Conservation (phyloP, 1,140 invertebrate species). For the Eulimnadia texana region DNA sequence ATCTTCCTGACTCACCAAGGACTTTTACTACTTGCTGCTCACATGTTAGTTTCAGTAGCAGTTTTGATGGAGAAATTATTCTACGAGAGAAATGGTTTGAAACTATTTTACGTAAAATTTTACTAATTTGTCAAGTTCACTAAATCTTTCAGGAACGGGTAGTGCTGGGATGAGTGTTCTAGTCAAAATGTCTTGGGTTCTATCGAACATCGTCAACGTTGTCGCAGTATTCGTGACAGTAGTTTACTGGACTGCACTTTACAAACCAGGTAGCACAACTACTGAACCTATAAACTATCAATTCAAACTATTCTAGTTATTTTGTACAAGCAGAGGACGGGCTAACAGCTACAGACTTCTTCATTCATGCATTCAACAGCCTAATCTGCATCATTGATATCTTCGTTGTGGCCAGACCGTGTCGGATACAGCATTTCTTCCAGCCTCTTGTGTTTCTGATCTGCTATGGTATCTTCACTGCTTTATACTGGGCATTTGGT, state of each 20-base stretch:
- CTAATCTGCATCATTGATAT: slow-evolving; percentile 56
- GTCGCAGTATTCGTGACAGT: background rate
- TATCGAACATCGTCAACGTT: background rate
- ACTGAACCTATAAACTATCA: background rate
- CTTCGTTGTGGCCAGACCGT: slow-evolving; percentile 47
- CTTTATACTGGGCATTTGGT: slow-evolving; percentile 52
- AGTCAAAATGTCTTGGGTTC: background rate
- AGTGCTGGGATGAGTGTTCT: background rate
- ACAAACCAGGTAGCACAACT: background rate
- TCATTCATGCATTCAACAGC: slow-evolving; percentile 56
- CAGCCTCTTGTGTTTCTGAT: slow-evolving; percentile 44
- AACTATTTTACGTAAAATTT: too few relatives aligned
- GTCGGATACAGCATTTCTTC: slow-evolving; percentile 51
- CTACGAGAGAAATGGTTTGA: too few relatives aligned
- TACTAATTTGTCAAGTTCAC: too few relatives aligned
- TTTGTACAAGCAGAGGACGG: too few relatives aligned
- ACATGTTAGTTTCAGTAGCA: too few relatives aligned
- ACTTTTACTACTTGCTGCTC: too few relatives aligned
- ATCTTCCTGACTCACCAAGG: too few relatives aligned
- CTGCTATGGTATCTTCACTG: slow-evolving; percentile 48
- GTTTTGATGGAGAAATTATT: background rate
- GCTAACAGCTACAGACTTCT: slow-evolving; percentile 35
- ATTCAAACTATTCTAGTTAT: too few relatives aligned
- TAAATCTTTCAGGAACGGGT: background rate
- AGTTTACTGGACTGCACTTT: background rate